A percentile compares a stretch with the other conserved stretches of the same genome.
phyloP scores from a whole-genome alignment of 2,797 vertebrate species.

The Centroberyx gerrardi region DNA sequence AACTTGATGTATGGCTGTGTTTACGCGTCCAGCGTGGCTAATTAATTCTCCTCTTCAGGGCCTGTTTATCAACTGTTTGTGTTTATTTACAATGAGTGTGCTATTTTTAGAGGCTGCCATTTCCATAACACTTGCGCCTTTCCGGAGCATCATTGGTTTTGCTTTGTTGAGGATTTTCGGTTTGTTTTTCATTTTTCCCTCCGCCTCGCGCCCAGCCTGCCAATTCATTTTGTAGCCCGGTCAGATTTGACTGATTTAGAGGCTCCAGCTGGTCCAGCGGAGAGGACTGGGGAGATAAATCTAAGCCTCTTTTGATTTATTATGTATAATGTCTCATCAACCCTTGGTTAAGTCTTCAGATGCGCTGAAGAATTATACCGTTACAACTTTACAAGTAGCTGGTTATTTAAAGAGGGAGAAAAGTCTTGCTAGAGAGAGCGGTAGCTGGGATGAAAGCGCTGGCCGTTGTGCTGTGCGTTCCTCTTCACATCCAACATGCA shows the following conservation, averaged over 20 bases:
- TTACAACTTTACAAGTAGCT: conserved; percentile 72
- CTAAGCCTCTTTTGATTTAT: conserved; percentile 83
- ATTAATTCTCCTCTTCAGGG: conserved; percentile 84
- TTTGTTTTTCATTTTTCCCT: conserved; percentile 69
- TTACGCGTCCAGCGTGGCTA: conserved; percentile 82
- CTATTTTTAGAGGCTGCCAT: conserved; percentile 83
- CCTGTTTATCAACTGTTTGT: conserved; percentile 83
- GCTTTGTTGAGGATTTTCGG: conserved; percentile 76
- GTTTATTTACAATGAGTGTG: conserved; percentile 78
- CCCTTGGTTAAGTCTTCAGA: conserved; percentile 78
- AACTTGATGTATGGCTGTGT: conserved; percentile 86
- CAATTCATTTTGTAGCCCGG: conserved; percentile 78
- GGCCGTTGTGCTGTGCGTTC: conserved; percentile 50
- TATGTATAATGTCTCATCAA: conserved; percentile 84
- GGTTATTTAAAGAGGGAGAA: conserved; percentile 61
- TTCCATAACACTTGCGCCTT: conserved; percentile 75
- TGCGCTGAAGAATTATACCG: conserved; percentile 75
- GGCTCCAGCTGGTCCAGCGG: conserved; percentile 72
- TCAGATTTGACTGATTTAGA: conserved; percentile 82
- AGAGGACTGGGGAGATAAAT: conserved; percentile 77
- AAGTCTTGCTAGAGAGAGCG: conserved; percentile 55
- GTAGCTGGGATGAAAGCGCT: conserved; percentile 48
- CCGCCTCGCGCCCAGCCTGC: conserved; percentile 63
- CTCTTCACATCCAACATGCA: conserved; percentile 66
- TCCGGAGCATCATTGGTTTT: conserved; percentile 77